A percentile compares a stretch with the other conserved stretches of the same genome.
Conservation (phyloP, 1,140 invertebrate species). For the Berghia stephanieae region DNA sequence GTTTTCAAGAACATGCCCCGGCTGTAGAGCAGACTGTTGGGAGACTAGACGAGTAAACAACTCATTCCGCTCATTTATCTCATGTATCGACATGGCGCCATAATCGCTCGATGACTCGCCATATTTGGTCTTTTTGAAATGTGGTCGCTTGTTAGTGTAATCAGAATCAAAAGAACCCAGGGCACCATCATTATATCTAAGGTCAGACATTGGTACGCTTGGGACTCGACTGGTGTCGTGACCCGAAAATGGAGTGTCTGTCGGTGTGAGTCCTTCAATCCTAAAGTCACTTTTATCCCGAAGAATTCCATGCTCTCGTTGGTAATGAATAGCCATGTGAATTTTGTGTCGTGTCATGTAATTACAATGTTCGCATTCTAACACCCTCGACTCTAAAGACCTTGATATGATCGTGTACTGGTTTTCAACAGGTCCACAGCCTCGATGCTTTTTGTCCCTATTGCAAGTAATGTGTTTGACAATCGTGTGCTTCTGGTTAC, state of each 20-base stretch:
- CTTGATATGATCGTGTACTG: constrained; percentile 36
- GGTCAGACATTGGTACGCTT: no score
- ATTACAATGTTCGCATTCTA: constrained; percentile 39
- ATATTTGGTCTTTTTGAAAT: no score
- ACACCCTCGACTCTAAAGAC: constrained; percentile 36
- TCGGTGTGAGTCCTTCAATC: constrained; percentile 19
- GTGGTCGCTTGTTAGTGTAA: no score
- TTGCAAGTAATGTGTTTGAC: constrained; percentile 38
- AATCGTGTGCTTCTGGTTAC: constrained; percentile 39
- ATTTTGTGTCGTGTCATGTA: constrained; percentile 45
- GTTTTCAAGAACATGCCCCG: constrained; percentile 36
- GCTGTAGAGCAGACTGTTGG: constrained; percentile 25
- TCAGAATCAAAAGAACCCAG: no score
- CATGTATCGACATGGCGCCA: not conserved
- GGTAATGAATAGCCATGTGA: constrained; percentile 39
- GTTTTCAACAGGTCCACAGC: constrained; percentile 36
- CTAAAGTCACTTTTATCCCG: constrained; percentile 25
- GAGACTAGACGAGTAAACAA: constrained; percentile 23
- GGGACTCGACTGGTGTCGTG: no score
- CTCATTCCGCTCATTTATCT: constrained; percentile 29
- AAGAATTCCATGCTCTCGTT: constrained; percentile 35
- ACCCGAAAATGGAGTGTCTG: constrained; percentile 16
- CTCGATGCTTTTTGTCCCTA: constrained; percentile 32
- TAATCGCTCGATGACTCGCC: no score
- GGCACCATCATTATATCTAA: no score